Evolutionary conservation across 2,797 vertebrate genomes (phyloP).

Genomic region (Pseudopleuronectes americanus): DNA sequence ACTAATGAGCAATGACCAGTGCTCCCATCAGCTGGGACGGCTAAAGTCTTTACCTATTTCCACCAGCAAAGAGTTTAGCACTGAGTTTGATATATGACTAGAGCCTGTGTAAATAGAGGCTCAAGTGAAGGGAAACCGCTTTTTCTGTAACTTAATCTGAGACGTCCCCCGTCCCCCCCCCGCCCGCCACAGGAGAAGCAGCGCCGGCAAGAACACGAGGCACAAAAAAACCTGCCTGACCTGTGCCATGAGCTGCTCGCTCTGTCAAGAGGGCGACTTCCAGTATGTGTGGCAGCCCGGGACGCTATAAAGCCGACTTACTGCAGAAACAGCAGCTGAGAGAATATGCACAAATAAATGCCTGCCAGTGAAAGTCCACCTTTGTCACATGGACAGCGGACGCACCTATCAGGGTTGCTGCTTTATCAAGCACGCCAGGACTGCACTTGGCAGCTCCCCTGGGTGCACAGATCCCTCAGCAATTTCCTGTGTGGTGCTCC

Average conservation of each 20-base stretch:
- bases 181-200: constrained; percentile 22
- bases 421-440: constrained; percentile 23
- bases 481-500: constrained; percentile 5
- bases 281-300: background rate
- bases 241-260: constrained; percentile 17
- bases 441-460: constrained; percentile 25
- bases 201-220: constrained; percentile 49
- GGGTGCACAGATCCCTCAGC: constrained; percentile 18
- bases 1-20: constrained; percentile 53
- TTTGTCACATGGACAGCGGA: constrained; percentile 46
- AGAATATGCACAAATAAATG: constrained; percentile 47
- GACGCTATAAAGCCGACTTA: constrained; percentile 51
- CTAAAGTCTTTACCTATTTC: constrained; percentile 62
- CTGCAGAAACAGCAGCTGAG: constrained; percentile 50
- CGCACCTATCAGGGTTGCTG: constrained; percentile 13
- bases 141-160: constrained; percentile 73
- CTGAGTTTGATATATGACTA: constrained; percentile 62
- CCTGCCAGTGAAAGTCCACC: constrained; percentile 58
- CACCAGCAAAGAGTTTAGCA: constrained; percentile 53
- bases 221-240: constrained; percentile 33
- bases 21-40: constrained; percentile 43
- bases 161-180: constrained; percentile 20
- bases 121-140: constrained; percentile 72
- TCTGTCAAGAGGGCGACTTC: constrained; percentile 60
- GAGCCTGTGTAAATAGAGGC: constrained; percentile 79